phyloP scores from a whole-genome alignment of 2,797 vertebrate genomes.

The Fringilla coelebs region DNA sequence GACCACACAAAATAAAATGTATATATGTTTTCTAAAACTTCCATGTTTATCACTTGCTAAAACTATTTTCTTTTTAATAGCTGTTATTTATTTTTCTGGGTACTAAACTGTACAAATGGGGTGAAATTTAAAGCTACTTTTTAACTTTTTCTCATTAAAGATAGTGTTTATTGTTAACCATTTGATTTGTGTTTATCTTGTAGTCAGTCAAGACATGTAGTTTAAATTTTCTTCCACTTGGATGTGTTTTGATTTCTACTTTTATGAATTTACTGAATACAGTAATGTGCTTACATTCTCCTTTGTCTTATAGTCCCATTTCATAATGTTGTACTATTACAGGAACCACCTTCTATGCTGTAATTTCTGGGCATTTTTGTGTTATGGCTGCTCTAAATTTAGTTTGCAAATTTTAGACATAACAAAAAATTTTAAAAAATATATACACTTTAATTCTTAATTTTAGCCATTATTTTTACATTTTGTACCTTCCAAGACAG shows the following conservation, averaged over 20 bases:
- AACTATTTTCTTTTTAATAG: not conserved
- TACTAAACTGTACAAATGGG: not conserved
- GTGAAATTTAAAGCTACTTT: not conserved
- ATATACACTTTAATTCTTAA: not conserved
- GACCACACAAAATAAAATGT: not conserved
- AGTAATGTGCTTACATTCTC: not conserved
- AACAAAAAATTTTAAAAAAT: too few species aligned
- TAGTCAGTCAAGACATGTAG: not conserved
- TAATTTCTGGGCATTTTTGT: not conserved
- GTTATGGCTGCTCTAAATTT: not conserved
- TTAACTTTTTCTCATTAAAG: not conserved
- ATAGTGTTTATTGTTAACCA: not conserved
- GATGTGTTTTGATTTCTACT: not conserved
- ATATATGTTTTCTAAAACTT: not conserved
- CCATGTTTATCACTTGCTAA: not conserved
- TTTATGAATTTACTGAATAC: not conserved
- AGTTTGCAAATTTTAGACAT: not conserved
- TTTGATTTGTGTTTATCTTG: not conserved
- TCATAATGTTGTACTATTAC: not conserved
- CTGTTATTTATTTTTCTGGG: not conserved
- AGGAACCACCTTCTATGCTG: not conserved
- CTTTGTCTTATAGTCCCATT: not conserved
- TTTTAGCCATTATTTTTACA: not conserved
- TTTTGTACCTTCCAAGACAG: not conserved
- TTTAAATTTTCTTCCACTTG: not conserved